These are phyloP conservation scores for Palaemon carinicauda DNA, from an alignment of 1,140 invertebrate genomes.

Conservation along the genomic window DNA sequence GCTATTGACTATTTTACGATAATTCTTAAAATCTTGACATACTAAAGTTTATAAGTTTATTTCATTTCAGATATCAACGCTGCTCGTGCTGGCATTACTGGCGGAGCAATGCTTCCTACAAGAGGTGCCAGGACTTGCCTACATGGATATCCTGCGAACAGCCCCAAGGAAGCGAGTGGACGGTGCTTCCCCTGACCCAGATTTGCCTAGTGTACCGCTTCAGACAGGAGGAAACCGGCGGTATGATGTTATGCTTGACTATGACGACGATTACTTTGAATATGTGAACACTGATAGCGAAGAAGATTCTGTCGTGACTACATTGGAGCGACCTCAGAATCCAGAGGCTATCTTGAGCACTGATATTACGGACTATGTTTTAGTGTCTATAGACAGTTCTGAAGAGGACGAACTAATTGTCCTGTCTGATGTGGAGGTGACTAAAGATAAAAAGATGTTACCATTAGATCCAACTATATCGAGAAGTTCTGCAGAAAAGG, in stretches of 20 bases:
- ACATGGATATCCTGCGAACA: conserved; percentile 26
- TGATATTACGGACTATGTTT: neutral
- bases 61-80: neutral
- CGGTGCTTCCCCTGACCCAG: neutral
- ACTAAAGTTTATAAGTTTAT: neutral
- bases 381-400: neutral
- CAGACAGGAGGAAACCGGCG: neutral
- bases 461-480: no score
- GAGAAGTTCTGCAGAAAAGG: no score
- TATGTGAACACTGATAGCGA: neutral
- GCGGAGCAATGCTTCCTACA: neutral
- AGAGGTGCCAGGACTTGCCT: neutral
- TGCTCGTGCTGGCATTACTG: neutral
- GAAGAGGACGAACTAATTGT: neutral
- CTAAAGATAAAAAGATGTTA: no score
- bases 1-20: no score
- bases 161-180: neutral
- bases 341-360: neutral
- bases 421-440: neutral
- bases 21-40: neutral
- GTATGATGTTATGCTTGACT: conserved; percentile 25
- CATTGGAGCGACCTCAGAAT: neutral
- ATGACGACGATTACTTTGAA: neutral
- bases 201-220: neutral
- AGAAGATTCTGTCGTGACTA: neutral